Conservation (phyloP, 2,797 vertebrate genomes). For the Brachymystax lenok region DNA sequence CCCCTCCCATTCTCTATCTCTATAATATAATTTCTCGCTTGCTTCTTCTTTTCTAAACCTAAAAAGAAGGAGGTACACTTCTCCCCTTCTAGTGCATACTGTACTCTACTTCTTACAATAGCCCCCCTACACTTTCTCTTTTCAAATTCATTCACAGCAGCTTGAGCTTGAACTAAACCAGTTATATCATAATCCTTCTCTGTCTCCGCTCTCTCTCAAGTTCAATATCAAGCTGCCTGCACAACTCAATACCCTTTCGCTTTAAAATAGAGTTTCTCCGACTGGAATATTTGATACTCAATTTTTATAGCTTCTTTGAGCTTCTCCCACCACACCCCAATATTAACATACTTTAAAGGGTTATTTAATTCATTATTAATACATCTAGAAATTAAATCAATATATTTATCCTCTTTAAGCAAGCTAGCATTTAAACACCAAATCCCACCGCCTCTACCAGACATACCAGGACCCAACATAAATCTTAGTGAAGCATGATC, state of each 20-base stretch:
- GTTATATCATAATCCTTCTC: neutral
- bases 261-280: neutral
- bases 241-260: too few relatives aligned
- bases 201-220: neutral
- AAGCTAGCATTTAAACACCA: neutral
- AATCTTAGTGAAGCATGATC: neutral
- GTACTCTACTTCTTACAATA: too few relatives aligned
- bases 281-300: neutral
- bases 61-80: too few relatives aligned
- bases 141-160: neutral
- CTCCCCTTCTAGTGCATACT: too few relatives aligned
- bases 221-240: neutral
- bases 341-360: neutral
- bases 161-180: neutral
- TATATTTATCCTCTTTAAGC: neutral
- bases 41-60: too few relatives aligned
- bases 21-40: too few relatives aligned
- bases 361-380: neutral
- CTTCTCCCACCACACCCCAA: neutral
- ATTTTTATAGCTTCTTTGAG: neutral
- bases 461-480: neutral
- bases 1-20: too few relatives aligned
- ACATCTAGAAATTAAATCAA: too few relatives aligned
- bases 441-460: neutral
- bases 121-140: too few relatives aligned